Conservation (phyloP, 2,888 invertebrate species). For the Mythimna loreyi region DNA sequence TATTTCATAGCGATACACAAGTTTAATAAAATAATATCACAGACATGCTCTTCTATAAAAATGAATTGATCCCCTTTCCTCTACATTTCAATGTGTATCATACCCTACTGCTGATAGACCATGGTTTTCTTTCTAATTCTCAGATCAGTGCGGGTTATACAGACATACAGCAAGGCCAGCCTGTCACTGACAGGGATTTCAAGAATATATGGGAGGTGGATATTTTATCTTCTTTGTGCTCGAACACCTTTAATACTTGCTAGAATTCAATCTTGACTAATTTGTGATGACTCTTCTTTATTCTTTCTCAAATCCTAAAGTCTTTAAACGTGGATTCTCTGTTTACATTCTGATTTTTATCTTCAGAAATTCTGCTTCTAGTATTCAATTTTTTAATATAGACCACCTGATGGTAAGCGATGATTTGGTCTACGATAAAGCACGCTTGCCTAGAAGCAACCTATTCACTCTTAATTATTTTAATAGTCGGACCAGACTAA, state of each 20-base stretch:
- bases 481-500: neutral
- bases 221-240: slow-evolving; percentile 42
- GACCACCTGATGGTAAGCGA: neutral
- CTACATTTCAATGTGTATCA: neutral
- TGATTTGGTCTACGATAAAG: neutral
- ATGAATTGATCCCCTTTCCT: too few relatives aligned
- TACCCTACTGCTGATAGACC: slow-evolving; percentile 36
- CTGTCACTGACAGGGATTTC: slow-evolving; percentile 60
- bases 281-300: neutral
- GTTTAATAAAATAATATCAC: too few relatives aligned
- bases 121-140: slow-evolving; percentile 58
- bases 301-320: neutral
- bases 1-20: too few relatives aligned
- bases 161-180: slow-evolving; percentile 56
- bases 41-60: too few relatives aligned
- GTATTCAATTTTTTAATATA: neutral
- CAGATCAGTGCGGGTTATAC: slow-evolving; percentile 66
- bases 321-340: neutral
- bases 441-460: neutral
- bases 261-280: neutral
- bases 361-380: neutral
- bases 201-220: slow-evolving; percentile 66
- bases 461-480: neutral
- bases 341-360: neutral
- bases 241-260: neutral